Evolutionary conservation across 2,888 invertebrate genomes (phyloP).

Genomic region (Ashinkailepas kermadecensis): DNA sequence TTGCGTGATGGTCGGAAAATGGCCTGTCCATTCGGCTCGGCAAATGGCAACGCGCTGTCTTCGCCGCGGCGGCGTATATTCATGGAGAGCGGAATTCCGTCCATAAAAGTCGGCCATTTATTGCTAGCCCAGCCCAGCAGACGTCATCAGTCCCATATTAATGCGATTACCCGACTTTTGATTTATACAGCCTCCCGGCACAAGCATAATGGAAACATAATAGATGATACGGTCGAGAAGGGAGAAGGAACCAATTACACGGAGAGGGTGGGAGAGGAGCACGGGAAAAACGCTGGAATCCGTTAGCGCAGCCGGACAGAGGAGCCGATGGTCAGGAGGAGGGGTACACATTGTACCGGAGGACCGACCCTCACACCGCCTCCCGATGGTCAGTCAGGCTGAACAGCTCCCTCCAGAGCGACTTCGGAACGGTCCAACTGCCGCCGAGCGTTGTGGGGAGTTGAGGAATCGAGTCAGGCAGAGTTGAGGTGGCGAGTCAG

Average conservation of each 20-base stretch:
- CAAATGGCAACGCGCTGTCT: no score
- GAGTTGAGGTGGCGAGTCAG: no score
- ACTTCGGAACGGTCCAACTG: no score
- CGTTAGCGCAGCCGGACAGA: not conserved
- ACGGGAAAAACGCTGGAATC: not conserved
- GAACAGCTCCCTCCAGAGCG: no score
- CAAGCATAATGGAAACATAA: slow-evolving; percentile 15
- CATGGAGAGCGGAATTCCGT: not conserved
- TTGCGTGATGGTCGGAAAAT: no score
- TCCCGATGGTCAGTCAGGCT: no score
- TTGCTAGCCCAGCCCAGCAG: not conserved
- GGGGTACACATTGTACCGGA: no score
- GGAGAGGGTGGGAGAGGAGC: not conserved
- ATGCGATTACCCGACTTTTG: slow-evolving; percentile 8
- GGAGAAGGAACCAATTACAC: slow-evolving; percentile 17
- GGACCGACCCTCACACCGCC: no score
- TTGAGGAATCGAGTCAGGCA: no score
- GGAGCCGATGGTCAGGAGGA: no score
- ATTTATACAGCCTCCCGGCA: slow-evolving; percentile 20
- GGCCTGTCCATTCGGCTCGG: no score
- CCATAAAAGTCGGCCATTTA: slow-evolving; percentile 12
- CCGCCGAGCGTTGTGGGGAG: no score
- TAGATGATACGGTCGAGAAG: slow-evolving; percentile 14
- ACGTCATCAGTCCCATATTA: slow-evolving; percentile 19
- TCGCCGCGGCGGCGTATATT: not conserved